Evolutionary conservation across 2,888 invertebrate genomes (phyloP), one percentile per base, ranked within the genome.

Genomic region (Habroteleia sp.): DNA sequence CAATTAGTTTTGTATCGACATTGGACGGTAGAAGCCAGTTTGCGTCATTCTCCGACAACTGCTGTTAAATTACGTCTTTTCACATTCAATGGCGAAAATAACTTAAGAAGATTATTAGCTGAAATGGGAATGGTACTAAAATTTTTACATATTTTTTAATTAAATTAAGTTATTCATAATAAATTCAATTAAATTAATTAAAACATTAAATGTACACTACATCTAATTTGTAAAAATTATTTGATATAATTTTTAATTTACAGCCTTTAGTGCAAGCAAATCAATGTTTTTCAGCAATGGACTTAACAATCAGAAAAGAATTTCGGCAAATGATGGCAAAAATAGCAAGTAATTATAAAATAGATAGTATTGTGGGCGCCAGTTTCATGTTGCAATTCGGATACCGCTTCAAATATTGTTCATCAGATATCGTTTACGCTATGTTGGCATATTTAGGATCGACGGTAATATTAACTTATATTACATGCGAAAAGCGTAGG

Each of bases 201-300:
- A 3, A 5, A 20, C 5, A 3, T 20, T 20, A 20, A 20, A 20
- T 20, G 2, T 20, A 20, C 20, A 20, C 5, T 20, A 20, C 20
- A n/a, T n/a, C n/a, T n/a, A n/a, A 20, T 5, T 25, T 25, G 7
- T 25, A 25, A 25, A 7, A 6, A 5, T 25, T 25, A 7, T 5
- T 6, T 25, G 1, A 25, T 17, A 27, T 16, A 10, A 20, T 46
- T 29, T 13, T 31, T 48, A 13, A 10, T 29, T 69, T 46, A 0
- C 13, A 77, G 78, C 98, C 98, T 0, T 88, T 98, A 20, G 92
- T 91, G 14, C 96, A 98, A 88, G 96, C 97, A 33, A 92, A 93
- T 17, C 97, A 98, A 85, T 92, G 94, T 60, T 98, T 93, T 88
- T 90, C 91, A 44, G 92, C 96, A 0, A 98, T 98, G 98, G 97